Evolutionary conservation across 2,888 invertebrate species (phyloP), one percentile per base, ranked within the genome.

Genomic region (Thereva nobilitata): DNA sequence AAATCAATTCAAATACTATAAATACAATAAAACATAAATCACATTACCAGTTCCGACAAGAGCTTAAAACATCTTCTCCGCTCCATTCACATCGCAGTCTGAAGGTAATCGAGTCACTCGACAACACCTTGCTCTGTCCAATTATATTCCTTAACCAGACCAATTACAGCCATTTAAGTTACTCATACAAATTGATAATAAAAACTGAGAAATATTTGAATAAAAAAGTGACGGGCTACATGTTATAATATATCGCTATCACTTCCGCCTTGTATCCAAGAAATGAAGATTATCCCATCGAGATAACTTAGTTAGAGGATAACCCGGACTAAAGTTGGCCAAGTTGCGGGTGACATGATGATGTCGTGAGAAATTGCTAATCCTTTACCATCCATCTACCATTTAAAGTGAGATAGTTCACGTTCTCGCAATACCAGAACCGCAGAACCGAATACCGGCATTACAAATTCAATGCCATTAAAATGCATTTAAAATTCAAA

Each of bases 141-240:
- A 59, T 59, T 59, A 59, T 59, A 59, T 59, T 59, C 59, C 49
- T 59, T 59, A 59, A 59, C 59, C 59, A 49, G 59, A 59, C 59
- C 59, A 49, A 59, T 59, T 59, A 59, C 47, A 47, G 38, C 59
- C 35, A 59, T 49, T 59, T 59, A 49, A 47, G 38, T 49, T 35
- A 59, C 47, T 59, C 59, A 49, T 37, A 59, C 49, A 59, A 47
- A 56, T 59, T 59, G 49, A 49, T 59, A 45, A 47, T 49, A 42
- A 59, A 59, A 59, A 59, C 10, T 6, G 42, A 59, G 49, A 59
- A 59, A 59, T 56, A 44, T 56, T 56, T 56, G 56, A 56, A 56
- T 59, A 47, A 59, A 10, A 59, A 10, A 10, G 59, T 59, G 49
- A 59, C 47, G 47, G 49, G 47, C 45, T 23, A 23, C 23, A 23